These are phyloP conservation scores for Rhizomys pruinosus DNA, from an alignment of 2,113 vertebrate species.

Conservation along the genomic window DNA sequence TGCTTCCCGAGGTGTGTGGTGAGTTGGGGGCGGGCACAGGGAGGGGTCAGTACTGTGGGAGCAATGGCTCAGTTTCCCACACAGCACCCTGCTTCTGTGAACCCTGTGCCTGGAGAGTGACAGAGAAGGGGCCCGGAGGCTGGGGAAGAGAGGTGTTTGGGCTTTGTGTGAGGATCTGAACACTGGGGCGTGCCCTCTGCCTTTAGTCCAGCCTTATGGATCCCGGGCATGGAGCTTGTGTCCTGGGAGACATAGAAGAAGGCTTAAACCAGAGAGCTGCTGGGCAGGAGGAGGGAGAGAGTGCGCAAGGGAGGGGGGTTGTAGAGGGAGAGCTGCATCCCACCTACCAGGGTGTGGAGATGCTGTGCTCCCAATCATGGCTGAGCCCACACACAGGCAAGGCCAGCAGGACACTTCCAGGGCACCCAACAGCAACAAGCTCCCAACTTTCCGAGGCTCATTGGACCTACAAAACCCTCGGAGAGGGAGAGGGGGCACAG, in stretches of 20 bases:
- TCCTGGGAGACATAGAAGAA: no score
- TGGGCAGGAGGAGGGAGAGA: no score
- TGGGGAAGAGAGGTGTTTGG: background rate
- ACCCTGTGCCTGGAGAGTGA: background rate
- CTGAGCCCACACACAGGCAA: background rate
- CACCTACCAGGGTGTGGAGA: background rate
- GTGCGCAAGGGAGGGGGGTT: no score
- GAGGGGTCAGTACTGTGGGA: no score
- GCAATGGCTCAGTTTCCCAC: no score
- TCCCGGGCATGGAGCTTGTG: background rate
- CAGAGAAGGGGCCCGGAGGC: background rate
- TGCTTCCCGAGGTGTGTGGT: no score
- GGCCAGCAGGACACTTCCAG: background rate
- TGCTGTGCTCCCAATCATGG: no score
- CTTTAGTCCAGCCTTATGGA: background rate
- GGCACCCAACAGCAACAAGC: background rate
- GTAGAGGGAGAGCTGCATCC: no score
- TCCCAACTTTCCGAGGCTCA: background rate
- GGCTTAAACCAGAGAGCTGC: background rate
- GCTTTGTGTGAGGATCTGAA: background rate
- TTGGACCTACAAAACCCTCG: background rate
- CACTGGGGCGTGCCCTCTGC: background rate
- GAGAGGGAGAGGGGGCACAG: fast-evolving
- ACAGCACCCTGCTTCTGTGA: background rate
- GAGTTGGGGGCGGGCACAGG: no score